Percentiles rank a stretch among this genome's conserved stretches.
Conservation (phyloP, 2,113 vertebrate species). For the Gymnogyps californianus region DNA sequence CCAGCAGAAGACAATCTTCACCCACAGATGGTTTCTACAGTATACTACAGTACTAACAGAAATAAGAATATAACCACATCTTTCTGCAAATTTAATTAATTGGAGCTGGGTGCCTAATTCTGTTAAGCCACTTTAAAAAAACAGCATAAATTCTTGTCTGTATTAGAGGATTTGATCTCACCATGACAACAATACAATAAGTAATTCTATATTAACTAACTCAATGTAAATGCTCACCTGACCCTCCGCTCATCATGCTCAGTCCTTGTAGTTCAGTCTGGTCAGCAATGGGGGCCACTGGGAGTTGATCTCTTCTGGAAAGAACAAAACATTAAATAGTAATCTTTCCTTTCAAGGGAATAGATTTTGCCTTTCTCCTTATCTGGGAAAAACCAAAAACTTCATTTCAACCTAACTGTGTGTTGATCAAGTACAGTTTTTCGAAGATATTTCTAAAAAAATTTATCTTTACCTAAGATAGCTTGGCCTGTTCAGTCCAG, state of each 20-base stretch:
- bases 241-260: neutral
- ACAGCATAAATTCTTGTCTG: neutral
- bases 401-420: neutral
- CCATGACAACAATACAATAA: neutral
- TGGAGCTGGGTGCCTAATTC: neutral
- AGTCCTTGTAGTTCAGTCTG: neutral
- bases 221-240: neutral
- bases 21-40: neutral
- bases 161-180: neutral
- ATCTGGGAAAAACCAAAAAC: neutral
- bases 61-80: neutral
- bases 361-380: neutral
- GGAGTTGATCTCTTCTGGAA: neutral
- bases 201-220: neutral
- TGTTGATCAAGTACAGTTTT: fast-evolving
- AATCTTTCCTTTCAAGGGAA: neutral
- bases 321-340: neutral
- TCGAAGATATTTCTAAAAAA: neutral
- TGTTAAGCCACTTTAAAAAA: neutral
- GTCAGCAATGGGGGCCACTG: neutral
- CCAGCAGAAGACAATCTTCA: neutral
- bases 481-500: neutral
- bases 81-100: neutral
- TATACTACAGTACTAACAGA: neutral
- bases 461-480: neutral